phyloP scores from a whole-genome alignment of 2,113 vertebrate species.

The Ptyas mucosa region DNA sequence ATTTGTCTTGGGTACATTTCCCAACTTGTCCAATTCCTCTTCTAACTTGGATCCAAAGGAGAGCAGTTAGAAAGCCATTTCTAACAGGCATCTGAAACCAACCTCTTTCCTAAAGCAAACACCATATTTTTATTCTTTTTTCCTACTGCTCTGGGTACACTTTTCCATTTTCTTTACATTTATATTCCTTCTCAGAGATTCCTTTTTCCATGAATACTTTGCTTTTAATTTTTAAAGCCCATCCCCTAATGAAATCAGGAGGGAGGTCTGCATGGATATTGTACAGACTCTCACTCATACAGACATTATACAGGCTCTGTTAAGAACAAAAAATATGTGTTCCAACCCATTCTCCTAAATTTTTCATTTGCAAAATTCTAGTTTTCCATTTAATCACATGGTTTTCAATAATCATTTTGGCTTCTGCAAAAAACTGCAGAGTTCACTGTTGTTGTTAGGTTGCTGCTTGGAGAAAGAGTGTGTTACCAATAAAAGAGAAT shows the following conservation, averaged over 20 bases:
- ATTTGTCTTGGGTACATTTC: background rate
- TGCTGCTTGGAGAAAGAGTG: background rate
- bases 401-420: background rate
- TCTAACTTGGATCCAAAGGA: background rate
- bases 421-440: background rate
- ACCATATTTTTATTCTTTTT: background rate
- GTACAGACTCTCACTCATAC: background rate
- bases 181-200: background rate
- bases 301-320: background rate
- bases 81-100: background rate
- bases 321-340: background rate
- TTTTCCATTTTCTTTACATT: background rate
- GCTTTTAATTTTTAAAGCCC: background rate
- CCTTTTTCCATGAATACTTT: background rate
- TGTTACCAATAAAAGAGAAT: background rate
- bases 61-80: background rate
- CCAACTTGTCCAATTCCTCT: background rate
- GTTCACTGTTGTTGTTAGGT: background rate
- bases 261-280: background rate
- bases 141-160: background rate
- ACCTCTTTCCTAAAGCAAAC: background rate
- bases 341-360: background rate
- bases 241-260: background rate
- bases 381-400: background rate
- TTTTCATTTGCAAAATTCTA: background rate